Conservation (phyloP, 1,140 invertebrate genomes). For the Rhizoglyphus robini region DNA sequence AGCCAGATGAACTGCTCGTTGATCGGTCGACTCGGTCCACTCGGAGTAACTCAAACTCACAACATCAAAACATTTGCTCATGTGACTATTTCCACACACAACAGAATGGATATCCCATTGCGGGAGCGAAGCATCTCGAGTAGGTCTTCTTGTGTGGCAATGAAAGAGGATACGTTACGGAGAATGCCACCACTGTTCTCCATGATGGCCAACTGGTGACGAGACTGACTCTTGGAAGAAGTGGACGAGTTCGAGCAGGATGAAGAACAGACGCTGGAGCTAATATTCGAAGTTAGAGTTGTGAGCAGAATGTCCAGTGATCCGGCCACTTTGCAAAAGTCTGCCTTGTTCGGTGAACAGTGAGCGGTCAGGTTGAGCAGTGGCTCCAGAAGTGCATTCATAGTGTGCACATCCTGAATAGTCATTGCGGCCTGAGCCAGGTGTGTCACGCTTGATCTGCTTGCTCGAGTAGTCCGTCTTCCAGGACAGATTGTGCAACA, state of each 20-base stretch:
- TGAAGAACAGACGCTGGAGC: neutral
- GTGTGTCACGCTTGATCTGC: constrained; percentile 62
- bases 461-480: constrained; percentile 80
- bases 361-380: constrained; percentile 92
- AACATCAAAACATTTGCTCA: no score
- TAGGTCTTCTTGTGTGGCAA: constrained; percentile 80
- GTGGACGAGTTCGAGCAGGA: neutral
- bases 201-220: no score
- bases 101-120: constrained; percentile 70
- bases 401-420: constrained; percentile 76
- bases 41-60: constrained; percentile 87
- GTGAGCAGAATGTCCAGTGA: constrained; percentile 73
- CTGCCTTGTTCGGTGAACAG: constrained; percentile 81
- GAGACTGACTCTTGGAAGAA: constrained; percentile 38
- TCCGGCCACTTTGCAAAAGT: constrained; percentile 77
- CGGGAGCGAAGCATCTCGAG: constrained; percentile 65
- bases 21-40: constrained; percentile 72
- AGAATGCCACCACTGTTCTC: constrained; percentile 91
- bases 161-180: constrained; percentile 83
- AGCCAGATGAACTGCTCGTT: constrained; percentile 86
- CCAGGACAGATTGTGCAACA: constrained; percentile 91
- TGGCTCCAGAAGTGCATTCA: constrained; percentile 87
- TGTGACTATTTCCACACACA: no score
- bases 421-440: constrained; percentile 63
- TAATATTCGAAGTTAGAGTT: constrained; percentile 67